Conservation (phyloP, 2,797 vertebrate species). For the Buceros bicornis region DNA sequence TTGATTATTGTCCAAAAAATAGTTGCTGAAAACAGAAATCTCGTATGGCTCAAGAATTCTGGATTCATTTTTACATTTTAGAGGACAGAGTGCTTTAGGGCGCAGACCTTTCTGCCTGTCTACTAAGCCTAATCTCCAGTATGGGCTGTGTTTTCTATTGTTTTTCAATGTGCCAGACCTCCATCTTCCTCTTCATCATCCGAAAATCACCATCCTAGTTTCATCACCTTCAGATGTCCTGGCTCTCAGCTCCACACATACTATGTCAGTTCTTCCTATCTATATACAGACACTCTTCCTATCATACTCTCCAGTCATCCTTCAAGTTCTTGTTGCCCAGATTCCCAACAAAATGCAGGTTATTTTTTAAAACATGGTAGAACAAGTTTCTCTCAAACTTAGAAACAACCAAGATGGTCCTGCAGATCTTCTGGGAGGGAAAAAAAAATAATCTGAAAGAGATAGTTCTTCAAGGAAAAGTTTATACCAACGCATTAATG, state of each 20-base stretch:
- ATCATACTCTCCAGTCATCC: background rate
- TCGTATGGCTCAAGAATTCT: background rate
- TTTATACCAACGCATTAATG: background rate
- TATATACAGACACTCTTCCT: background rate
- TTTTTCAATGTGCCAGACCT: background rate
- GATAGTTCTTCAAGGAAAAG: background rate
- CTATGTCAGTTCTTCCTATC: background rate
- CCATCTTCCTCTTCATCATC: background rate
- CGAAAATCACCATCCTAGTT: background rate
- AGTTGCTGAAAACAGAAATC: background rate
- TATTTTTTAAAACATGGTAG: background rate
- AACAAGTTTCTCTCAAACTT: background rate
- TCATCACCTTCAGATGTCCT: background rate
- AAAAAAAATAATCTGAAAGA: background rate
- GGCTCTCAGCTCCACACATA: background rate
- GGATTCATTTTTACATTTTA: background rate
- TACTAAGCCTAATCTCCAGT: background rate
- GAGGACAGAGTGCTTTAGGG: background rate
- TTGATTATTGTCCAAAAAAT: background rate
- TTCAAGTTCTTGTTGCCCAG: background rate
- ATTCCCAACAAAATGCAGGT: background rate
- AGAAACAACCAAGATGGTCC: background rate
- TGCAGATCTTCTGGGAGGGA: background rate
- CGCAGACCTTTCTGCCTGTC: background rate
- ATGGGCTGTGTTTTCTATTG: background rate